Conservation (phyloP, 2,113 vertebrate genomes). For the Pachypanchax playfairii region DNA sequence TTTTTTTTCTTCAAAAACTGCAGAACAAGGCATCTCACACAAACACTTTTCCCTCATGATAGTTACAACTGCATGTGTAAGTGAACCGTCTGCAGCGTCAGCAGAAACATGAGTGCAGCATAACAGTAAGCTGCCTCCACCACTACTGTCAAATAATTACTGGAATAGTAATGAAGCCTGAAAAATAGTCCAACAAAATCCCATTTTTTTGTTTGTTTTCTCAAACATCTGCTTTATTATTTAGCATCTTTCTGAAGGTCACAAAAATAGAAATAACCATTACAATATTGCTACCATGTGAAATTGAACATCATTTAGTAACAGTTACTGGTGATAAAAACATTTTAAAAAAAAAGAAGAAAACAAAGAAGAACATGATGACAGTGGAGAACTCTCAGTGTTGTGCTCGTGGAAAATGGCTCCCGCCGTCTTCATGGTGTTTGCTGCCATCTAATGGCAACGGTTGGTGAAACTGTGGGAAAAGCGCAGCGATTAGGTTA, state of each 20-base stretch:
- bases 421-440: constrained; percentile 32
- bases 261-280: constrained; percentile 38
- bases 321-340: constrained; percentile 21
- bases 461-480: constrained; percentile 29
- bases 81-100: constrained; percentile 60
- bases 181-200: background rate
- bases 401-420: constrained; percentile 48
- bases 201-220: too few species aligned
- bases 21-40: too few species aligned
- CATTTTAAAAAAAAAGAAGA: constrained; percentile 20
- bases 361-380: constrained; percentile 15
- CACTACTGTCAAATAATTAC: background rate
- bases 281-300: constrained; percentile 7
- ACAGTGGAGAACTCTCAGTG: constrained; percentile 25
- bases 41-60: too few species aligned
- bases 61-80: constrained; percentile 55
- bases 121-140: background rate
- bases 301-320: constrained; percentile 16
- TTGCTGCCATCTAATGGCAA: constrained; percentile 59
- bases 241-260: constrained; percentile 28
- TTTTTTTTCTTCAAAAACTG: too few species aligned
- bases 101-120: constrained; percentile 49
- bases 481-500: background rate
- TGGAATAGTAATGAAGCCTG: background rate
- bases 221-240: constrained; percentile 47